These are phyloP conservation scores for Trachelipus rathkii DNA, from an alignment of 1,140 invertebrate species.

Conservation along the genomic window DNA sequence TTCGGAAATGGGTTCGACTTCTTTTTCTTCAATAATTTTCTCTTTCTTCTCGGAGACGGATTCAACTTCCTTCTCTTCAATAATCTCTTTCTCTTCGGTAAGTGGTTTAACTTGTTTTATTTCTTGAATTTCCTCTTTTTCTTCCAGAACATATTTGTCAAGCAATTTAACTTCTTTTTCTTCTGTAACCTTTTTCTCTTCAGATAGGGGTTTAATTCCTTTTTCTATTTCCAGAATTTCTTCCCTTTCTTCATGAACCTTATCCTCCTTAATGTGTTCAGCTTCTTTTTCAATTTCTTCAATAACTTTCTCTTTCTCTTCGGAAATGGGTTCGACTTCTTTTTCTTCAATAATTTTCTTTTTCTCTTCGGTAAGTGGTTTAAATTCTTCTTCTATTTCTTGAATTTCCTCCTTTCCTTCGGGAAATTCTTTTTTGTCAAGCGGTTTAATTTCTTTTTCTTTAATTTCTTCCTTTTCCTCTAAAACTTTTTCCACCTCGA, in stretches of 20 bases:
- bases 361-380: too few species aligned
- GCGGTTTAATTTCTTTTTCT: neutral
- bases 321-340: neutral
- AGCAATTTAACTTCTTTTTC: neutral
- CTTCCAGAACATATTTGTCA: neutral
- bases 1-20: conserved; percentile 46
- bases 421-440: too few species aligned
- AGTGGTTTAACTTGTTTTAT: neutral
- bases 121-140: neutral
- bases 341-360: neutral
- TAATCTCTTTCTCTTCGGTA: neutral
- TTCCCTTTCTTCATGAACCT: neutral
- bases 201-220: neutral
- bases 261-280: neutral
- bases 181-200: neutral
- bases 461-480: neutral
- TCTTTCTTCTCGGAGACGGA: neutral
- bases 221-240: neutral
- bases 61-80: neutral
- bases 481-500: neutral
- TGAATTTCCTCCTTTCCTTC: neutral
- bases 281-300: neutral
- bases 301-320: neutral
- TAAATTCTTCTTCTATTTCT: neutral
- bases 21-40: neutral